Conservation (phyloP, 2,797 vertebrate species). For the Bothrops alternatus region DNA sequence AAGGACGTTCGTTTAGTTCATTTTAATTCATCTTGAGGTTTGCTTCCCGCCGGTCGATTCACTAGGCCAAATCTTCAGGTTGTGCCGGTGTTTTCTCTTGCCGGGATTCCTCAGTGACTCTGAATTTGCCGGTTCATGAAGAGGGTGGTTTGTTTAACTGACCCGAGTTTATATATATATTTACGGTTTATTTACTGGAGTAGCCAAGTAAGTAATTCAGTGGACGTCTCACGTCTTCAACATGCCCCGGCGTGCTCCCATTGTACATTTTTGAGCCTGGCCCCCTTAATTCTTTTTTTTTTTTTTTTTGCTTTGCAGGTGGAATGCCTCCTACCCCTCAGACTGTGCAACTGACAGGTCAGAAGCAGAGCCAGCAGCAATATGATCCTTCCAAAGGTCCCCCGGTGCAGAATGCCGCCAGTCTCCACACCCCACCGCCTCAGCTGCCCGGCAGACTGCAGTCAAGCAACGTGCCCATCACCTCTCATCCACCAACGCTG, state of each 20-base stretch:
- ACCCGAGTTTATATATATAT: not conserved
- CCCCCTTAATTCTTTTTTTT: not conserved
- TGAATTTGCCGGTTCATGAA: conserved; percentile 13
- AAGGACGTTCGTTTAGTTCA: conserved; percentile 5
- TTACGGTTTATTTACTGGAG: not conserved
- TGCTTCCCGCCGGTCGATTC: not conserved
- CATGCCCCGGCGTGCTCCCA: not conserved
- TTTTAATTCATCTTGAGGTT: not conserved
- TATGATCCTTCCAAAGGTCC: conserved; percentile 93
- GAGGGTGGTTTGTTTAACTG: not conserved
- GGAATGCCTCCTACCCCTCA: conserved; percentile 93
- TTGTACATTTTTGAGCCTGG: accelerated
- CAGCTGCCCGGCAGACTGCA: conserved; percentile 83
- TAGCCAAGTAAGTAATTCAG: not conserved
- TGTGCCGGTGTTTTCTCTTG: conserved; percentile 39
- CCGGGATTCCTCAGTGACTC: conserved; percentile 51
- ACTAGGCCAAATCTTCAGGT: not conserved
- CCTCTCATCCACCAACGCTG: conserved; percentile 66
- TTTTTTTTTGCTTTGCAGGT: conserved; percentile 71
- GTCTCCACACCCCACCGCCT: conserved; percentile 86
- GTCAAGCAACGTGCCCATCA: conserved; percentile 73
- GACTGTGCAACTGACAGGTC: conserved; percentile 86
- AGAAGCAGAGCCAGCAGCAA: conserved; percentile 90
- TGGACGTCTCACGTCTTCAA: not conserved
- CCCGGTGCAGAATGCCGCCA: conserved; percentile 89